Evolutionary conservation across 2,797 vertebrate genomes (phyloP), one percentile per base, ranked within the genome.

Genomic region (Masticophis lateralis): DNA sequence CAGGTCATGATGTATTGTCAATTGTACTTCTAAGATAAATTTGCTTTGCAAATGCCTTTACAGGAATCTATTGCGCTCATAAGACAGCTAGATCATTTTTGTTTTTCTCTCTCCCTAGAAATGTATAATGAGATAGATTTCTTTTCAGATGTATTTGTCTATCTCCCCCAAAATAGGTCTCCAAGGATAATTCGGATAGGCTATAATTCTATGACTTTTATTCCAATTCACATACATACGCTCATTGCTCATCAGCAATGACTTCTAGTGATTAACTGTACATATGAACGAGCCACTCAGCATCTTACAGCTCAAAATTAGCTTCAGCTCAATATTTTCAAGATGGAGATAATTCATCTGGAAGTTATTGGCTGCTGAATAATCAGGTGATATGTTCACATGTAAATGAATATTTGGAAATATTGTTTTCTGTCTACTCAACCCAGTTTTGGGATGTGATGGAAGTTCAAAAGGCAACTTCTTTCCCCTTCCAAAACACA

Each of bases 41-140:
- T 97, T 97, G 97, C 97, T 96, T 97, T 96, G 94, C 95, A 97
- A 97, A 97, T 95, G 92, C 53, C 91, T 51, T 88, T 47, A 88
- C 96, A 97, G 96, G 97, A 97, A 97, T 93, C 96, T 96, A 96
- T 95, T 95, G 91, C 79, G 37, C 93, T 95, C 93, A 94, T n/a
- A 92, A 79, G 79, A 92, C 90, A 92, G 13, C 37, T 88, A 89
- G 57, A 83, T 43, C 8, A 83, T 59, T 56, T 79, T 56, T 59
- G 51, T 92, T 86, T 83, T 87, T 90, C 86, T 47, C 89, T 87
- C 47, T 53, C 88, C 86, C 90, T 25, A 0, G 56, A 91, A 94
- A 96, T 95, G 96, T 96, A 91, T 66, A 86, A 56, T 89, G 63
- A 27, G 63, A 74, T 28, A 89, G 27, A 47, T 89, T 96, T 96